Conservation (phyloP, 1,140 invertebrate species). For the Vanessa tameamea region DNA sequence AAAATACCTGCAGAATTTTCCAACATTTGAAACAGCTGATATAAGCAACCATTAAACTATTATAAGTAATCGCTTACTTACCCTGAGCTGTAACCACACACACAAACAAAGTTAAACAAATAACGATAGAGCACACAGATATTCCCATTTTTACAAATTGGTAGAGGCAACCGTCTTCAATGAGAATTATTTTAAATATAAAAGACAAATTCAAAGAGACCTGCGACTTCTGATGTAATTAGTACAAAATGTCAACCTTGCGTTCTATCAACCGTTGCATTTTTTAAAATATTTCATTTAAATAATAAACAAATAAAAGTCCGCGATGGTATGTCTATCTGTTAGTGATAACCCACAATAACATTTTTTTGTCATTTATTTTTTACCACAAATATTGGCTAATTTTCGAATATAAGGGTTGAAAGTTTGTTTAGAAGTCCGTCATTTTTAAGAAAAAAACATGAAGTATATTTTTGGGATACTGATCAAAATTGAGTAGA, state of each 20-base stretch:
- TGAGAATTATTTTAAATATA: slow-evolving; percentile 28
- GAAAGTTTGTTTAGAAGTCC: no score
- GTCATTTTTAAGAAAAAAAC: no score
- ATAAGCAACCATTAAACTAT: neutral
- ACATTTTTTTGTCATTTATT: no score
- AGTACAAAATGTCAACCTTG: slow-evolving; percentile 64
- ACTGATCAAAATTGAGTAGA: no score
- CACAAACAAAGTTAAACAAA: slow-evolving; percentile 29
- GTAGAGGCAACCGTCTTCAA: slow-evolving; percentile 25
- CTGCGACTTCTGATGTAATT: slow-evolving; percentile 48
- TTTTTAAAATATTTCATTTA: neutral
- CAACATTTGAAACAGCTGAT: slow-evolving; percentile 5
- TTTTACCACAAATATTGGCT: no score
- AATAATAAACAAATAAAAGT: no score
- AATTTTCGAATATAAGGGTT: no score
- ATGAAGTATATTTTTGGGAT: no score
- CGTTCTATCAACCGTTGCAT: slow-evolving; percentile 34
- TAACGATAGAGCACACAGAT: slow-evolving; percentile 36
- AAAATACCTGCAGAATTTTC: slow-evolving; percentile 39
- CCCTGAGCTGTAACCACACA: slow-evolving; percentile 56
- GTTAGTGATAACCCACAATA: no score
- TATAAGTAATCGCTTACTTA: slow-evolving; percentile 37
- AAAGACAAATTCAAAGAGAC: slow-evolving; percentile 35
- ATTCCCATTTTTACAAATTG: slow-evolving; percentile 19
- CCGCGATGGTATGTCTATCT: no score